Percentiles rank a stretch among this genome's conserved stretches.
Conservation (phyloP, 2,888 invertebrate genomes). For the Cacoxenus indagator region DNA sequence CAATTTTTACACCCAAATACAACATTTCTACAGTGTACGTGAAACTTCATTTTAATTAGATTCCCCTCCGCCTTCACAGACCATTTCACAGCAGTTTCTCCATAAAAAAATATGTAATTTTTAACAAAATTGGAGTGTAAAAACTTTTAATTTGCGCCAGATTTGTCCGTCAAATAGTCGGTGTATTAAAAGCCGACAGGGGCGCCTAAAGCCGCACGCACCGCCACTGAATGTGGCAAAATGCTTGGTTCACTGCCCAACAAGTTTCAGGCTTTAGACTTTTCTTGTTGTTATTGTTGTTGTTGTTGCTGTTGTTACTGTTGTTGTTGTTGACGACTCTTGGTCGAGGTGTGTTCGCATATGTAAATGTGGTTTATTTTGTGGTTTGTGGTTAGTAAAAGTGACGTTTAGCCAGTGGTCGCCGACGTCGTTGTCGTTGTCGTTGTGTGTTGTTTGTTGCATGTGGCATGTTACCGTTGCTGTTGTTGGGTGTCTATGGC, state of each 20-base stretch:
- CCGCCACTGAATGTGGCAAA: constrained; percentile 6
- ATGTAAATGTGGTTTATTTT: constrained; percentile 19
- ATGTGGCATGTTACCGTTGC: not conserved
- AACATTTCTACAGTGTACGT: not conserved
- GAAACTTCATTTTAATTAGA: not conserved
- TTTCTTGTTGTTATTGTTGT: no score
- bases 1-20: constrained; percentile 19
- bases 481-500: not conserved
- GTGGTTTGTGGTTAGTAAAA: constrained; percentile 23
- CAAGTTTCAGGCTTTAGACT: no score
- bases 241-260: no score
- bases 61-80: not conserved
- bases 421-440: no score
- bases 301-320: no score
- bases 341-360: not conserved
- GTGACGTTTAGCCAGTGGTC: constrained; percentile 12
- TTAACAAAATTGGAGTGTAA: constrained; percentile 19
- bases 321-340: not conserved
- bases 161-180: constrained; percentile 12
- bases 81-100: not conserved
- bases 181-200: not conserved
- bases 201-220: not conserved
- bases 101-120: constrained; percentile 17
- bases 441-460: not conserved
- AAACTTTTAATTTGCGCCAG: constrained; percentile 26